Evolutionary conservation across 2,888 invertebrate genomes (phyloP), one percentile per base, ranked within the genome.

Genomic region (Plusia festucae): DNA sequence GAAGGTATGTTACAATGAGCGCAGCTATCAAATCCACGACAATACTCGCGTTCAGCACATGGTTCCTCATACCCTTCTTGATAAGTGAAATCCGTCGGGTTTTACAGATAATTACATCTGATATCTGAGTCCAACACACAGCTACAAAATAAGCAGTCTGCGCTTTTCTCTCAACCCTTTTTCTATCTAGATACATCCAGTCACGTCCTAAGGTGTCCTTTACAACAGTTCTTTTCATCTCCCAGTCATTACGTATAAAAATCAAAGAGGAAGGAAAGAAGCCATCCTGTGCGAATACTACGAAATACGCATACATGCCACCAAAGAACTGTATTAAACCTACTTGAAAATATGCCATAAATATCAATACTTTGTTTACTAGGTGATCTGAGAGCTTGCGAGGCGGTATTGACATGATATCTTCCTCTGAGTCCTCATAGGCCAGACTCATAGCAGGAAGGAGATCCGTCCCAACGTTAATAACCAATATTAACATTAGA

Each of bases 311-410:
- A 86, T 96, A 97, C 94, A 98, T 97, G 9, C 97, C 98, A 49
- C 97, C 97, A 51, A 96, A 96, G 20, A 98, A 97, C 91, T 98
- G 98, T 78, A 98, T 97, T 89, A 98, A 95, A 59, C 98, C 98
- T 73, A 98, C 97, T 93, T 98, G 98, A 71, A 97, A 97, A 88
- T 98, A 98, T 0, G 98, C 96, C 96, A 98, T 97, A 82, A 96
- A 97, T 81, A 98, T 97, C 77, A 98, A 90, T 59, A 95, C 93
- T 66, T 87, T 86, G 73, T 92, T 96, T 0, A 96, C 96, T 5
- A 96, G 90, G 67, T 93, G 95, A 77, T 96, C 96, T 0, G 86
- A 84, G 0, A 88, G 88, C 76, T 96, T 93, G n/a, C 96, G 91
- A 0, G 96, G 96, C 1, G 94, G 95, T 53, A 95, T 92, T 2